Conservation (phyloP, 2,888 invertebrate species). For the Caenorhabditis sp. region DNA sequence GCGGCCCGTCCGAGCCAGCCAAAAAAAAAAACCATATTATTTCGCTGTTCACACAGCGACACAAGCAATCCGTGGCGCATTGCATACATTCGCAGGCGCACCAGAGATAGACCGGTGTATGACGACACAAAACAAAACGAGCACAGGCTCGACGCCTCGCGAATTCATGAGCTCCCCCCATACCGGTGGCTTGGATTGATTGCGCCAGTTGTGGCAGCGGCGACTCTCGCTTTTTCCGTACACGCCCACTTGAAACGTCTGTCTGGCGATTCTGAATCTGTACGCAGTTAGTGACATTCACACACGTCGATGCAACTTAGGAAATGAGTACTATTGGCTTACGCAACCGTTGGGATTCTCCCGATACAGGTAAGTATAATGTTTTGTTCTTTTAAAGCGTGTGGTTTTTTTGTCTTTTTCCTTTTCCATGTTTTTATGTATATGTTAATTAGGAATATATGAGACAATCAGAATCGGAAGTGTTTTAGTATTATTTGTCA, state of each 20-base stretch:
- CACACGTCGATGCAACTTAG: conserved; percentile 50
- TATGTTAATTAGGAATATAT: too few species aligned
- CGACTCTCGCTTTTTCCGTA: conserved; percentile 27
- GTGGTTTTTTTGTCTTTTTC: not conserved
- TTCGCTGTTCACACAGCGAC: conserved; percentile 58
- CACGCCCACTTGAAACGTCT: conserved; percentile 50
- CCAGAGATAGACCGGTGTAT: conserved; percentile 63
- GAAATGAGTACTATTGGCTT: conserved; percentile 50
- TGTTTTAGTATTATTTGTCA: too few species aligned
- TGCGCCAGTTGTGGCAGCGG: conserved; percentile 43
- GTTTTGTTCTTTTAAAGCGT: not conserved
- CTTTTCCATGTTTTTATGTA: not conserved
- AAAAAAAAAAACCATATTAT: conserved; percentile 63
- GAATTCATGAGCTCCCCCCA: conserved; percentile 47
- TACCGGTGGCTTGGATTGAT: conserved; percentile 56
- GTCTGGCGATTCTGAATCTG: conserved; percentile 46
- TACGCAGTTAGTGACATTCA: conserved; percentile 23
- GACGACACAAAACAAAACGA: conserved; percentile 55
- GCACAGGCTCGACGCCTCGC: conserved; percentile 26
- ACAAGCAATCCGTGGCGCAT: conserved; percentile 53
- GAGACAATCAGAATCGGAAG: too few species aligned
- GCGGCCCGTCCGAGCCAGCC: conserved; percentile 6
- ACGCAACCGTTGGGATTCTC: conserved; percentile 64
- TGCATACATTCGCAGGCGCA: conserved; percentile 35
- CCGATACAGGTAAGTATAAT: conserved; percentile 44